These are phyloP conservation scores for Stegodyphus mimosarum DNA, from an alignment of 1,140 invertebrate genomes.

Conservation along the genomic window DNA sequence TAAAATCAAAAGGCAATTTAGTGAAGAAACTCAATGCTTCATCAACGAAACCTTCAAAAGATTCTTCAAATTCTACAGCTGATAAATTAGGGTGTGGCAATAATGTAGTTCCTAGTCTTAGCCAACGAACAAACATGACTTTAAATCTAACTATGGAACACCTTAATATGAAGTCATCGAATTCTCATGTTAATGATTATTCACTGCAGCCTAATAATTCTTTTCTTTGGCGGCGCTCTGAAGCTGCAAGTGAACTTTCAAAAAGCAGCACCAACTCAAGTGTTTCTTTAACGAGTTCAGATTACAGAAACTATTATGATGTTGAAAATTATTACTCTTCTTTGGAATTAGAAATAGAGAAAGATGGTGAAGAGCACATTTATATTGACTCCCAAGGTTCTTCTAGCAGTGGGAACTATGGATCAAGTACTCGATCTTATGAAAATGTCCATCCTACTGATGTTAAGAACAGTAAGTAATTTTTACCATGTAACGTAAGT, in stretches of 20 bases:
- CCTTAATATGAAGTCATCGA: background rate
- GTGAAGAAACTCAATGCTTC: background rate
- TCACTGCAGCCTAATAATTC: constrained; percentile 30
- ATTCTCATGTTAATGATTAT: background rate
- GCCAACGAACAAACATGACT: background rate
- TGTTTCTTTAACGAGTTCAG: constrained; percentile 53
- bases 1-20: background rate
- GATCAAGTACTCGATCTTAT: constrained; percentile 4
- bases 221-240: constrained; percentile 39
- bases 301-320: constrained; percentile 53
- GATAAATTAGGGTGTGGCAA: background rate
- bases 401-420: constrained; percentile 38
- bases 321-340: constrained; percentile 49
- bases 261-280: constrained; percentile 52
- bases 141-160: background rate
- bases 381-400: constrained; percentile 56
- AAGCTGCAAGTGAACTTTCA: constrained; percentile 31
- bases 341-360: constrained; percentile 52
- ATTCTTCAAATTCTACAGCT: background rate
- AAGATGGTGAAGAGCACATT: constrained; percentile 41
- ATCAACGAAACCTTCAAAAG: background rate
- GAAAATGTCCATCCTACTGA: constrained; percentile 17
- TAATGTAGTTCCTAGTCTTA: background rate
- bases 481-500: too few relatives aligned
- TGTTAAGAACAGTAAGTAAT: constrained; percentile 13